These are phyloP conservation scores for Phrynosoma platyrhinos DNA, from an alignment of 2,113 vertebrate species.

Conservation along the genomic window DNA sequence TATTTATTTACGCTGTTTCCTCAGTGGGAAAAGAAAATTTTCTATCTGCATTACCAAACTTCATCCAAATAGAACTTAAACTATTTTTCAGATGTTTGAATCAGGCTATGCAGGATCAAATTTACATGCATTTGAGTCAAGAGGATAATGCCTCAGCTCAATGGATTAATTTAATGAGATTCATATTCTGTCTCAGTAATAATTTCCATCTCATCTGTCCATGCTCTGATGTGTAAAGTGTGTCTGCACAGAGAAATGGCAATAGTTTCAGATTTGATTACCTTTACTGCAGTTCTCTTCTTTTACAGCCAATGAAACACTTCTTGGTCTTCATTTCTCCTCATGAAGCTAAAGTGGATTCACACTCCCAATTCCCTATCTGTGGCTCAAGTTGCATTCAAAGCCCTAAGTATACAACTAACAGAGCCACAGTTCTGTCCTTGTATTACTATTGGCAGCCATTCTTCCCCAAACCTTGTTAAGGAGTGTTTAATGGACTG, in stretches of 20 bases:
- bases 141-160: background rate
- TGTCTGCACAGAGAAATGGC: background rate
- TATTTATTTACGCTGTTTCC: background rate
- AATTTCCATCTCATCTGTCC: background rate
- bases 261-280: background rate
- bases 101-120: background rate
- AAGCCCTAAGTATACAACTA: background rate
- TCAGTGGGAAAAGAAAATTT: background rate
- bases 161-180: background rate
- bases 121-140: background rate
- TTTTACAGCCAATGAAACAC: background rate
- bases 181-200: background rate
- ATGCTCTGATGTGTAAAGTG: background rate
- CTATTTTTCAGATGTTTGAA: slow-evolving; percentile 12
- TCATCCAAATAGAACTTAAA: background rate
- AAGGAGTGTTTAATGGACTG: background rate
- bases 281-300: background rate
- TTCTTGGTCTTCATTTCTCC: background rate
- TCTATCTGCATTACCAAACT: background rate
- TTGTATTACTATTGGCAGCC: background rate
- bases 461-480: background rate
- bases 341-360: background rate
- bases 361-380: background rate
- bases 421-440: background rate
- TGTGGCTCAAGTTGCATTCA: background rate